These are phyloP conservation scores for Sebastiscus tertius DNA, from an alignment of 2,797 vertebrate species.

Conservation along the genomic window DNA sequence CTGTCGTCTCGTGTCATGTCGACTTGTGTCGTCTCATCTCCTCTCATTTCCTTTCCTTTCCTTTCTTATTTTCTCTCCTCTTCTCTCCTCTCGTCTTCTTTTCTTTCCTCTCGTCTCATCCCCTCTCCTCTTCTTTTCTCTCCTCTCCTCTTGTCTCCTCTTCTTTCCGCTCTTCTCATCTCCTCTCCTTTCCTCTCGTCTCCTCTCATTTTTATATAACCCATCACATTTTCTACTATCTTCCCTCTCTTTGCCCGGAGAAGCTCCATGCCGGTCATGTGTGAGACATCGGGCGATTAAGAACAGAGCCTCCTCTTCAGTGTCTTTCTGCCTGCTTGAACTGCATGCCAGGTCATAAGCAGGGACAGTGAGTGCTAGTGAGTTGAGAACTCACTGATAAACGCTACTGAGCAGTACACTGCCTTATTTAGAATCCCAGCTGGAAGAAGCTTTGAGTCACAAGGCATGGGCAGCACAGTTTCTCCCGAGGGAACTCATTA, in stretches of 20 bases:
- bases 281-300: constrained; percentile 33
- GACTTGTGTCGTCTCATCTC: background rate
- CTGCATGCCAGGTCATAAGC: constrained; percentile 44
- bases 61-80: background rate
- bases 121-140: background rate
- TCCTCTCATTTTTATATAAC: background rate
- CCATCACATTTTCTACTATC: background rate
- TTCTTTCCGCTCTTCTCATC: background rate
- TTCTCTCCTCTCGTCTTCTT: background rate
- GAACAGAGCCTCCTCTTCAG: constrained; percentile 59
- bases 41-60: background rate
- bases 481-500: constrained; percentile 48
- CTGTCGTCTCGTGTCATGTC: too few relatives aligned
- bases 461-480: constrained; percentile 30
- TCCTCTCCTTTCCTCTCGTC: background rate
- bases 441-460: constrained; percentile 65
- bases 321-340: constrained; percentile 8
- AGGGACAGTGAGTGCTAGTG: constrained; percentile 54
- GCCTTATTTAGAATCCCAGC: constrained; percentile 75
- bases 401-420: constrained; percentile 23
- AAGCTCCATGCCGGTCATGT: constrained; percentile 57
- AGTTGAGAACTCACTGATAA: constrained; percentile 16
- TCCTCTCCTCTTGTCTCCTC: background rate
- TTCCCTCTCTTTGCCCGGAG: background rate
- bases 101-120: background rate